Evolutionary conservation across 2,888 invertebrate species (phyloP).

Genomic region (Eudemis profundana): DNA sequence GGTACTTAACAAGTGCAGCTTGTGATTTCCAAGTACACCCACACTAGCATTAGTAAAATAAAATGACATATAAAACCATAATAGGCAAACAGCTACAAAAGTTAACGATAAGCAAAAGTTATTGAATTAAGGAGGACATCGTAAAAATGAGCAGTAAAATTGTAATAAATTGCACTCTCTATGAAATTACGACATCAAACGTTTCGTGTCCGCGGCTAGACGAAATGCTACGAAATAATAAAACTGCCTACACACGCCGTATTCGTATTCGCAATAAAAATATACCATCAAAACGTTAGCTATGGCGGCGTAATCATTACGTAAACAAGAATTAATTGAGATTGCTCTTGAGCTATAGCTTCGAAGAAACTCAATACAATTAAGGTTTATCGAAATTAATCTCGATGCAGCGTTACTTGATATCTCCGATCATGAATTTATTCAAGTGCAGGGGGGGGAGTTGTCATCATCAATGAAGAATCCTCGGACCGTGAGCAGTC

Average conservation of each 20-base stretch:
- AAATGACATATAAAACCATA: constrained; percentile 2
- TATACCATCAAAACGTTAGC: constrained; percentile 51
- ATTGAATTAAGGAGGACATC: constrained; percentile 53
- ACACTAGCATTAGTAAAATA: constrained; percentile 2
- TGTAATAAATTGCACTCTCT: constrained; percentile 60
- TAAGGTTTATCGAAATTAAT: constrained; percentile 40
- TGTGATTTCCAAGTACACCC: constrained; percentile 14
- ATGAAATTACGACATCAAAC: constrained; percentile 53
- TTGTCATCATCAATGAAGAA: constrained; percentile 40
- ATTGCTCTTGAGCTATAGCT: constrained; percentile 22
- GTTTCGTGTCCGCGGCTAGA: constrained; percentile 44
- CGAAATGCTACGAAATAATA: constrained; percentile 46
- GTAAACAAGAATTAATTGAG: constrained; percentile 41
- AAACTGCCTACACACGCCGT: constrained; percentile 49
- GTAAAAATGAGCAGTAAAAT: constrained; percentile 62
- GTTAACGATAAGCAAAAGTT: constrained; percentile 37
- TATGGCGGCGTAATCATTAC: constrained; percentile 45
- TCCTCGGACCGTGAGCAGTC: constrained; percentile 11
- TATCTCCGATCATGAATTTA: constrained; percentile 34
- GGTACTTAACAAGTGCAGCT: constrained; percentile 17
- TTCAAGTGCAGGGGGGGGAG: constrained; percentile 31
- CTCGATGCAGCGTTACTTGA: constrained; percentile 32
- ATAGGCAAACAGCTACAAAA: constrained; percentile 16
- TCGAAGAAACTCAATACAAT: constrained; percentile 33
- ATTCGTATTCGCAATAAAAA: constrained; percentile 59